phyloP scores from a whole-genome alignment of 2,888 invertebrate genomes.

The Zygothrica quintamaculata region DNA sequence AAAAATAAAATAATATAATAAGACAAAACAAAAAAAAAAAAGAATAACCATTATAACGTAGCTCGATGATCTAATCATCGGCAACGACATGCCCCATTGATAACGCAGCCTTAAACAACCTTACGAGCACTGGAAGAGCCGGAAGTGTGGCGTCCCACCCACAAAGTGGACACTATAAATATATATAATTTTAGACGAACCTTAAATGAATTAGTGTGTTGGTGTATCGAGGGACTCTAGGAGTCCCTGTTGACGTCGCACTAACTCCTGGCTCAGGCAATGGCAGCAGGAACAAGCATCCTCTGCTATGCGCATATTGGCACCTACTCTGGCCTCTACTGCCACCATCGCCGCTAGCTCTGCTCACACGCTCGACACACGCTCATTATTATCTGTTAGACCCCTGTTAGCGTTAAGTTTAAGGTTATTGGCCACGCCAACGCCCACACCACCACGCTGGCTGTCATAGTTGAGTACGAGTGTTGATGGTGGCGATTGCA shows the following conservation, averaged over 20 bases:
- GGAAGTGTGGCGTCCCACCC: constrained; percentile 8
- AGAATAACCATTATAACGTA: constrained; percentile 15
- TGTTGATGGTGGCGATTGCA: constrained; percentile 60
- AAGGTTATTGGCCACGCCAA: constrained; percentile 66
- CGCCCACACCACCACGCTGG: constrained; percentile 68
- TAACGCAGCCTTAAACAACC: constrained; percentile 35
- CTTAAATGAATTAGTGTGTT: constrained; percentile 33
- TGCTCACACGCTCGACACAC: constrained; percentile 77
- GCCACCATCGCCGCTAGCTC: constrained; percentile 74
- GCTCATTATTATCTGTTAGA: constrained; percentile 60
- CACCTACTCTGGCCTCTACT: constrained; percentile 53
- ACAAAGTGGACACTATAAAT: constrained; percentile 2
- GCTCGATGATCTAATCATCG: constrained; percentile 68
- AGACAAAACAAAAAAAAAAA: constrained; percentile 1
- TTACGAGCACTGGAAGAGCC: constrained; percentile 32
- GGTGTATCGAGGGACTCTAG: constrained; percentile 58
- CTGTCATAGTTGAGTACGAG: constrained; percentile 74
- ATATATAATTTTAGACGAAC: constrained; percentile 9
- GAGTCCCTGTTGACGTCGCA: constrained; percentile 71
- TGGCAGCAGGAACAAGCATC: constrained; percentile 77
- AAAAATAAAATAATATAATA: no score
- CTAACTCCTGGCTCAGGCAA: constrained; percentile 76
- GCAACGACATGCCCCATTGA: constrained; percentile 10
- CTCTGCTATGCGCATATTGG: constrained; percentile 40
- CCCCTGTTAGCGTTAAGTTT: constrained; percentile 40